These are phyloP conservation scores for Nemopilema nomurai DNA, from an alignment of 30 jellyfish, hydroid and myxozoan genomes.

Conservation along the genomic window DNA sequence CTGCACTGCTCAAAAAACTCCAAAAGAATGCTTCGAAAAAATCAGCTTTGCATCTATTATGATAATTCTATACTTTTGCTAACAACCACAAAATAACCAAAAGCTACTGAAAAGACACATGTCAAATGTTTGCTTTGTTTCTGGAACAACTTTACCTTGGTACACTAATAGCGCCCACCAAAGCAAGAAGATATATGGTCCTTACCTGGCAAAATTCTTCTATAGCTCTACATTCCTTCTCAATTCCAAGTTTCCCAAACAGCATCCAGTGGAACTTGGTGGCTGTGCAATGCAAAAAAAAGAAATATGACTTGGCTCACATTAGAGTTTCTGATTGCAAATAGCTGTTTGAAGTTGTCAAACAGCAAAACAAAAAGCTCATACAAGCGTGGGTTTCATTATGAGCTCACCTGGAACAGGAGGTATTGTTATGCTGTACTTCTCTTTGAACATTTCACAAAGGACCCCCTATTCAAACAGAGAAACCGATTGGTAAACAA, in stretches of 20 bases:
- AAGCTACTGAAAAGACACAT: too few relatives aligned
- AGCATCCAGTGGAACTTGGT: constrained; percentile 88
- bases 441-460: constrained; percentile 79
- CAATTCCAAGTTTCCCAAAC: constrained; percentile 89
- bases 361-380: background rate
- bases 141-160: too few relatives aligned
- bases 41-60: too few relatives aligned
- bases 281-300: constrained; percentile 36
- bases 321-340: background rate
- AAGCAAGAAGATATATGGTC: background rate
- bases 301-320: background rate
- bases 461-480: constrained; percentile 68
- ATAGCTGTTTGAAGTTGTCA: background rate
- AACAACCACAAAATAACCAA: too few relatives aligned
- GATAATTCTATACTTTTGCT: too few relatives aligned
- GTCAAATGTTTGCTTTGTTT: too few relatives aligned
- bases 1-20: too few relatives aligned
- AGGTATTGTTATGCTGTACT: constrained; percentile 72
- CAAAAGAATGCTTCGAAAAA: too few relatives aligned
- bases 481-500: too few relatives aligned
- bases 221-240: constrained; percentile 89
- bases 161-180: too few relatives aligned
- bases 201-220: constrained; percentile 93
- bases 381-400: background rate
- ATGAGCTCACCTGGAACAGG: constrained; percentile 72